phyloP scores from a whole-genome alignment of 2,113 vertebrate species.

The Dipodomys ordii region DNA sequence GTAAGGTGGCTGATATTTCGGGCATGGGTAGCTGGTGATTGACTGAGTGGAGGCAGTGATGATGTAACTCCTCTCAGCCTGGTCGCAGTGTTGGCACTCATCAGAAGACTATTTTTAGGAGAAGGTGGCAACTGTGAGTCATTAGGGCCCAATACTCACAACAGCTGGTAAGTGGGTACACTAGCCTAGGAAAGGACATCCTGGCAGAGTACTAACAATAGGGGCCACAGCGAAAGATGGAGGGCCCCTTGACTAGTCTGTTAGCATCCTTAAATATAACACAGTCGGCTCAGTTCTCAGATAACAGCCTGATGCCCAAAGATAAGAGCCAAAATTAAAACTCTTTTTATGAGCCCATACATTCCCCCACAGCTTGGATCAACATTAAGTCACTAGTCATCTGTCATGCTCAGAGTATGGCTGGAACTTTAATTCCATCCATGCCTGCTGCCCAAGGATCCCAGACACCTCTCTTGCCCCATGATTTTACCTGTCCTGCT shows the following conservation, averaged over 20 bases:
- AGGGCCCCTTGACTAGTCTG: neutral
- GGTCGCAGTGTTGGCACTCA: neutral
- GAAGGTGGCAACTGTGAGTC: conserved; percentile 15
- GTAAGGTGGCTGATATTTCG: neutral
- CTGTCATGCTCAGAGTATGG: neutral
- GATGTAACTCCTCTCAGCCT: neutral
- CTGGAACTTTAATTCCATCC: neutral
- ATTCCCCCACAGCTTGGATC: neutral
- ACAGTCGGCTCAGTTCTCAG: neutral
- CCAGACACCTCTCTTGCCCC: neutral
- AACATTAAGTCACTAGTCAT: neutral
- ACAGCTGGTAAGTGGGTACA: neutral
- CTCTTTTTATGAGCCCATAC: neutral
- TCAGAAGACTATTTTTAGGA: neutral
- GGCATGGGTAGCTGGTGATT: neutral
- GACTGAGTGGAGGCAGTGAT: neutral
- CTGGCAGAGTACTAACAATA: neutral
- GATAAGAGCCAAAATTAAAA: neutral
- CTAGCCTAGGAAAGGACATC: neutral
- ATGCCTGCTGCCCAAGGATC: neutral
- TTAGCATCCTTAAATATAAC: neutral
- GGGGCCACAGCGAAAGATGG: neutral
- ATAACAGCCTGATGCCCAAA: neutral
- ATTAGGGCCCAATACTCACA: neutral
- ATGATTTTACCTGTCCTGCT: neutral